These are phyloP conservation scores for Ephydatia muelleri DNA, from an alignment of 37 sponge, comb jelly and placozoan species.

Conservation along the genomic window DNA sequence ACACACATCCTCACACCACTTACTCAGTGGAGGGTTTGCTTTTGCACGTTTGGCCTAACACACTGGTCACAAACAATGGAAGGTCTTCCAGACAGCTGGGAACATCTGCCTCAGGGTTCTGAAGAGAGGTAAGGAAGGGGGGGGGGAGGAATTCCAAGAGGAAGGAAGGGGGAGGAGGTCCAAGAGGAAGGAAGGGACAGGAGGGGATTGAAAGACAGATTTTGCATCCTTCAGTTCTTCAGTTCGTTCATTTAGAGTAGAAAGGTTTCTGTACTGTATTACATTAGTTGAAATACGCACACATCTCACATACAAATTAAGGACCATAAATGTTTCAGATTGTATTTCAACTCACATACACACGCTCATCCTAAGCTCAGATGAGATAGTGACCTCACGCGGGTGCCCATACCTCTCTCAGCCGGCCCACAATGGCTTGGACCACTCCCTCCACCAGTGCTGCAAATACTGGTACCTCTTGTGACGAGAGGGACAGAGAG, in stretches of 20 bases:
- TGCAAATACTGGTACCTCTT: conserved; percentile 32
- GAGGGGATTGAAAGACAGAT: no score
- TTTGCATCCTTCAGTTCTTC: no score
- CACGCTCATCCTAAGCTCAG: background rate
- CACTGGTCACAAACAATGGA: conserved; percentile 16
- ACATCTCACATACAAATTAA: no score
- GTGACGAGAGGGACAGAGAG: conserved; percentile 42
- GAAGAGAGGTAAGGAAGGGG: background rate
- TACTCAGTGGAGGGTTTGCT: conserved; percentile 11
- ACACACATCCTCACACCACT: no score
- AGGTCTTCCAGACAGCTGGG: conserved; percentile 35
- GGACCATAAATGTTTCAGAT: no score
- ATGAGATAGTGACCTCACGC: background rate
- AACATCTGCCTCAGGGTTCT: conserved; percentile 3
- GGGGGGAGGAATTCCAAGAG: no score
- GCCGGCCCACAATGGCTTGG: conserved; percentile 17
- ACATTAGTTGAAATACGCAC: no score
- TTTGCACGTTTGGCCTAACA: conserved; percentile 29
- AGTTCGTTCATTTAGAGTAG: no score
- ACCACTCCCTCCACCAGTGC: conserved; percentile 36
- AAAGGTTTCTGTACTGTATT: no score
- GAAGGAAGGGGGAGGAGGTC: no score
- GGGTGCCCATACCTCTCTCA: conserved; percentile 15
- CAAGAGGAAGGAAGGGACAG: no score
- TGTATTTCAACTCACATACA: no score